Evolutionary conservation across 2,113 vertebrate species (phyloP), one percentile per base, ranked within the genome.

Genomic region (Nycticorax nycticorax): DNA sequence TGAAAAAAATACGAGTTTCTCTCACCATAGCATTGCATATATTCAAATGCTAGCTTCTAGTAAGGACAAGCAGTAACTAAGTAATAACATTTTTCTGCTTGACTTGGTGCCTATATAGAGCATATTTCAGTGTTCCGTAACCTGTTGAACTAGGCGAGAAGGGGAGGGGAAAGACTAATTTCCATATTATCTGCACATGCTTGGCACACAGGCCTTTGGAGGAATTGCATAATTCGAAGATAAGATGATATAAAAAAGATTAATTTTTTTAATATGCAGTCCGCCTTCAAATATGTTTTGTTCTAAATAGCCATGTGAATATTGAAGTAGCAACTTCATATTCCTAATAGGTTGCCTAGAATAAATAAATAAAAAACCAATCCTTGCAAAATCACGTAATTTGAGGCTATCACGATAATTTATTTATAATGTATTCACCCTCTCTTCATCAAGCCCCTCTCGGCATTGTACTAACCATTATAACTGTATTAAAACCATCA

Each of bases 31-130:
- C 16, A 24, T 75, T 83, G 66, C 3, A 12, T 53, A 41, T 82
- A 48, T 69, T 94, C 17, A 79, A 39, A 74, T 82, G 39, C 55
- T 93, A 66, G 73, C 67, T 95, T 41, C 60, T 96, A 48, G 55
- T 62, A 69, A 89, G 77, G 67, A 89, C 63, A 96, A 96, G 83
- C 74, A 80, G 56, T 76, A 91, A 72, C 89, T 86, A 72, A 95
- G 45, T 67, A 96, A 56, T 67, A 88, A 60, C 57, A 83, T 91
- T 95, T 85, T 96, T 95, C 56, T 96, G 85, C 88, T 83, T 95
- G 75, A 59, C 67, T 93, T 64, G 67, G 28, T 95, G 79, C 59
- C 85, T 94, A 30, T 67, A 50, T 18, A 48, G 78, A 93, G 69
- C 1, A 2, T 77, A 85, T 94, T 90, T 97, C 89, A 72, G 78